Evolutionary conservation across 2,888 invertebrate genomes (phyloP).

Genomic region (Apodemia arnacis): DNA sequence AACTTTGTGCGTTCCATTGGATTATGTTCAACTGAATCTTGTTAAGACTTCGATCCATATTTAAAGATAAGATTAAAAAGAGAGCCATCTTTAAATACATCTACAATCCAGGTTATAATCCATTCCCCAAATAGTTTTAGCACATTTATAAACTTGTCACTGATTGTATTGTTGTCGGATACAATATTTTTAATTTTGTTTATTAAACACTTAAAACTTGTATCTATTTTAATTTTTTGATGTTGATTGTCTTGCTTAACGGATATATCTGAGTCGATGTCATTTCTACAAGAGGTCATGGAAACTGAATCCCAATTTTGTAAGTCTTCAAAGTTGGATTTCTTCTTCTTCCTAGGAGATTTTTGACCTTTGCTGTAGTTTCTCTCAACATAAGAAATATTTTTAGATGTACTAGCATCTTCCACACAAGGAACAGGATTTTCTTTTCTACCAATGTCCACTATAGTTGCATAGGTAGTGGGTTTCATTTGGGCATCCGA

Average conservation of each 20-base stretch:
- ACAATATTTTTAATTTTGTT: not conserved
- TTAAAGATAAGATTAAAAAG: not conserved
- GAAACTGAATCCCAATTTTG: not conserved
- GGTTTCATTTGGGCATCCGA: too few relatives aligned
- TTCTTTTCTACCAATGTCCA: not conserved
- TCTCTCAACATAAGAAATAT: not conserved
- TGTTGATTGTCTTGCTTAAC: not conserved
- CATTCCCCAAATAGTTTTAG: not conserved
- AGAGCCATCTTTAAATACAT: not conserved
- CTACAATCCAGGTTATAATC: not conserved
- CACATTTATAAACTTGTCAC: not conserved
- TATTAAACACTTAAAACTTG: not conserved
- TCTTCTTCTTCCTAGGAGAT: not conserved
- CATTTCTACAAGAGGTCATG: not conserved
- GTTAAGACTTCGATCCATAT: not conserved
- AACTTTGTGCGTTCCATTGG: conserved; percentile 7
- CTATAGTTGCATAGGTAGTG: too few relatives aligned
- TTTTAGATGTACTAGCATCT: not conserved
- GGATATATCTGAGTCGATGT: not conserved
- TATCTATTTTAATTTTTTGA: not conserved
- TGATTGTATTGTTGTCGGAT: not conserved
- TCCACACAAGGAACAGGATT: not conserved
- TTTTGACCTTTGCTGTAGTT: not conserved
- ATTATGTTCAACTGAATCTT: not conserved
- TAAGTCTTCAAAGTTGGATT: not conserved